Conservation (phyloP, 2,888 invertebrate genomes). For the Mimas tiliae region DNA sequence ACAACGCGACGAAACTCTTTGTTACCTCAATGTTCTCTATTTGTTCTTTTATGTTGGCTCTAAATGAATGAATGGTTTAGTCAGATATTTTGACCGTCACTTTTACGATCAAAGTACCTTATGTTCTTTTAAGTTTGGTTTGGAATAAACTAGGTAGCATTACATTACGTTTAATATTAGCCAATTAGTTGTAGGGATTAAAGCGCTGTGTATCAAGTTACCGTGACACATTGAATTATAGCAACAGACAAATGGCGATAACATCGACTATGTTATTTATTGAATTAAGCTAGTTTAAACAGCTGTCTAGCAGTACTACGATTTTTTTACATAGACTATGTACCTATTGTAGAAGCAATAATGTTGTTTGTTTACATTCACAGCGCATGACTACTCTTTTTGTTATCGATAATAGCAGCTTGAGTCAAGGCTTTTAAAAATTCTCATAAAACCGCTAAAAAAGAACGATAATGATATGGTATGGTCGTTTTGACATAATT, state of each 20-base stretch:
- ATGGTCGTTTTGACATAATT: too few relatives aligned
- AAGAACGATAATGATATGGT: too few relatives aligned
- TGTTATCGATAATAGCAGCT: too few relatives aligned
- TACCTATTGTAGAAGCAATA: too few relatives aligned
- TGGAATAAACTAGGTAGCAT: neutral
- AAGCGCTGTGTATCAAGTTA: neutral
- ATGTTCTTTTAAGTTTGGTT: neutral
- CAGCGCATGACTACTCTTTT: too few relatives aligned
- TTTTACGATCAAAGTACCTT: neutral
- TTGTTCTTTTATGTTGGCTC: neutral
- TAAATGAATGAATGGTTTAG: slow-evolving; percentile 4
- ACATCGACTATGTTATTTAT: neutral
- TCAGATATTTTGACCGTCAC: neutral
- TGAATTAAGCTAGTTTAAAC: neutral
- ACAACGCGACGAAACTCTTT: slow-evolving; percentile 3
- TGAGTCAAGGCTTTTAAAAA: too few relatives aligned
- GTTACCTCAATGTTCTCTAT: neutral
- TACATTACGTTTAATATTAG: neutral
- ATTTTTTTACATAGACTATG: too few relatives aligned
- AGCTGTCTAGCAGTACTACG: too few relatives aligned
- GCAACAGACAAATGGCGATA: slow-evolving; percentile 2
- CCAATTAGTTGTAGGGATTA: neutral
- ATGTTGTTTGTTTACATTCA: too few relatives aligned
- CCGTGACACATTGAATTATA: slow-evolving; percentile 5
- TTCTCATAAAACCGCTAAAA: too few relatives aligned